Percentiles rank a stretch among this genome's conserved stretches.
Evolutionary conservation across 1,140 invertebrate genomes (phyloP).

Genomic region (Pseudomyrmex gracilis): DNA sequence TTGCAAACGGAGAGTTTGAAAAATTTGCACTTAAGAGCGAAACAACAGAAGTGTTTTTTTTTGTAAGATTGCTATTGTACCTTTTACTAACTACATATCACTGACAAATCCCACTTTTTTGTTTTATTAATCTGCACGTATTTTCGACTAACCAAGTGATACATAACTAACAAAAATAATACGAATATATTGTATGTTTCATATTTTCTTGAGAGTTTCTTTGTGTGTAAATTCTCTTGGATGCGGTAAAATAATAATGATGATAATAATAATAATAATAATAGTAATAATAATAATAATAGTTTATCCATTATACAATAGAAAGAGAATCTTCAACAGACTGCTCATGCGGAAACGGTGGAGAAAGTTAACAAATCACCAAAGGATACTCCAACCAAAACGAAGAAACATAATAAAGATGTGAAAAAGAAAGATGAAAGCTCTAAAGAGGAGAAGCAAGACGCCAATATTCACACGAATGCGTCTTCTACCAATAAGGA

Average conservation of each 20-base stretch:
- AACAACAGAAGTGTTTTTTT: not conserved
- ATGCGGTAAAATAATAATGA: slow-evolving; percentile 1
- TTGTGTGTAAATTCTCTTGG: not conserved
- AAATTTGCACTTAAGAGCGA: not conserved
- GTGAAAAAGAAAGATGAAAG: slow-evolving; percentile 79
- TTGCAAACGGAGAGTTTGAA: slow-evolving; percentile 1
- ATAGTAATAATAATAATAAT: not conserved
- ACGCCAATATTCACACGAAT: slow-evolving; percentile 58
- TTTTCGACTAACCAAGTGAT: slow-evolving; percentile 8
- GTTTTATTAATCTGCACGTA: not conserved
- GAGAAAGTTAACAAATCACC: slow-evolving; percentile 78
- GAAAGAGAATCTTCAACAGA: slow-evolving; percentile 81
- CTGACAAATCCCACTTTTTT: not conserved
- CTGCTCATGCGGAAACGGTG: slow-evolving; percentile 73
- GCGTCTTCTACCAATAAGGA: slow-evolving; percentile 75
- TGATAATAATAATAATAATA: not conserved
- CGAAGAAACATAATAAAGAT: slow-evolving; percentile 81
- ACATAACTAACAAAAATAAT: slow-evolving; percentile 9
- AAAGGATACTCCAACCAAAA: slow-evolving; percentile 81
- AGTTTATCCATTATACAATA: slow-evolving; percentile 57
- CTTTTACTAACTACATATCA: not conserved
- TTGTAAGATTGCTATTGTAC: not conserved
- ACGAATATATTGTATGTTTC: not conserved
- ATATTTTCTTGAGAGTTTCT: not conserved
- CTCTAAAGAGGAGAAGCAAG: slow-evolving; percentile 76